Evolutionary conservation across 2,888 invertebrate species (phyloP).

Genomic region (Orthosia cruda): DNA sequence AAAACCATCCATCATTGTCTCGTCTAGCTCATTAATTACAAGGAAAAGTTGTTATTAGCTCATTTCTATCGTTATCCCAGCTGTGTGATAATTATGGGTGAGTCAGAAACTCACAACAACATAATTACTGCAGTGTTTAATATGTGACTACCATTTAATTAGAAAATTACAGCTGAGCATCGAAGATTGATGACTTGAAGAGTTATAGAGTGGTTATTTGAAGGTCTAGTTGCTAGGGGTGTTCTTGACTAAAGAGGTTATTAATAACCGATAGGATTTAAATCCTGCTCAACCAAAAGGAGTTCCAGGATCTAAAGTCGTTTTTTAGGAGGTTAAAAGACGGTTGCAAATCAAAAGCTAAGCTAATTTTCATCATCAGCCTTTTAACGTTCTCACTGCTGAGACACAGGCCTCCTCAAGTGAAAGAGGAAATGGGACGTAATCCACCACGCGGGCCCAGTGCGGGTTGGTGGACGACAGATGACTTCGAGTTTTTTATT

Average conservation of each 20-base stretch:
- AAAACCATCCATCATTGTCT: slow-evolving; percentile 58
- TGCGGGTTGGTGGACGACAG: no score
- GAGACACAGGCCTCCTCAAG: no score
- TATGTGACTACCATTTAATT: slow-evolving; percentile 62
- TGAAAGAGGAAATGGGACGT: no score
- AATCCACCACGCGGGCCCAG: no score
- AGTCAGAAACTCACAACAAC: slow-evolving; percentile 52
- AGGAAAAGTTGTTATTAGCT: slow-evolving; percentile 46
- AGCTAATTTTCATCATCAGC: no score
- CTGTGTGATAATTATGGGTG: slow-evolving; percentile 43
- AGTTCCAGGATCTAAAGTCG: no score
- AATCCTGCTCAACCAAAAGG: no score
- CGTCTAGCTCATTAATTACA: slow-evolving; percentile 55
- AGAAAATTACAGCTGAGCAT: slow-evolving; percentile 49
- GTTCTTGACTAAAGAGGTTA: neutral
- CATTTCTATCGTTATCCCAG: slow-evolving; percentile 35
- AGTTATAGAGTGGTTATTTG: slow-evolving; percentile 8
- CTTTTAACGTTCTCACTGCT: no score
- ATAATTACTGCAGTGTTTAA: slow-evolving; percentile 55
- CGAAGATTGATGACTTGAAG: slow-evolving; percentile 51
- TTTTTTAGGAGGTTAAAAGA: no score
- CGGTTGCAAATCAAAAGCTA: no score
- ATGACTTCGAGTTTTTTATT: no score
- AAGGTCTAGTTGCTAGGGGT: neutral
- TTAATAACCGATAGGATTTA: neutral